Evolutionary conservation across 2,888 invertebrate species (phyloP).

Genomic region (Prionchulus punctatus): DNA sequence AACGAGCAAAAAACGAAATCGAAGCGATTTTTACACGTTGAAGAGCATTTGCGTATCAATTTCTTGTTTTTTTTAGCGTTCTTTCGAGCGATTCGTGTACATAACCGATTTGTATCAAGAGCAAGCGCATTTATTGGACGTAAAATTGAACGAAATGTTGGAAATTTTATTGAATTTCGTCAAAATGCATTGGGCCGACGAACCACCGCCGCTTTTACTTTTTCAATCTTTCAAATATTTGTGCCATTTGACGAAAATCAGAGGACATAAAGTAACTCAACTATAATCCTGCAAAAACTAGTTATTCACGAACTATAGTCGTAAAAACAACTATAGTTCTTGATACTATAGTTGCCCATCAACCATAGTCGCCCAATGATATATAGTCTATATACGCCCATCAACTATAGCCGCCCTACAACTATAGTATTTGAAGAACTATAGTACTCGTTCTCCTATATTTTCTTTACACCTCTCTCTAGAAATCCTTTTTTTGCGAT

Average conservation of each 20-base stretch:
- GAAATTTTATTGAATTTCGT: constrained; percentile 16
- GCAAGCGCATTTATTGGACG: constrained; percentile 23
- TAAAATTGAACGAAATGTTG: constrained; percentile 18
- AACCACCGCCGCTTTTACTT: not conserved
- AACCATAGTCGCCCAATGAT: too few relatives aligned
- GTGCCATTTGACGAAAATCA: constrained; percentile 15
- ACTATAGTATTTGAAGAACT: too few relatives aligned
- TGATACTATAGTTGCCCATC: too few relatives aligned
- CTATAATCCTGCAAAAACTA: not conserved
- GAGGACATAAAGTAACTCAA: constrained; percentile 16
- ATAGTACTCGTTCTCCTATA: too few relatives aligned
- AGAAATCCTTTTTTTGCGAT: too few relatives aligned
- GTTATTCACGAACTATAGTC: too few relatives aligned
- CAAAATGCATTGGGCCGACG: not conserved
- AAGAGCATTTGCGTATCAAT: not conserved
- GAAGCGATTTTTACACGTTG: not conserved
- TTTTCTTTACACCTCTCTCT: too few relatives aligned
- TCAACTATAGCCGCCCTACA: too few relatives aligned
- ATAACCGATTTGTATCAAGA: constrained; percentile 19
- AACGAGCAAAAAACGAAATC: too few relatives aligned
- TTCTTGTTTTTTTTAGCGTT: constrained; percentile 9
- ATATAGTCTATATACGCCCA: too few relatives aligned
- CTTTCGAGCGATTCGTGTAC: constrained; percentile 15
- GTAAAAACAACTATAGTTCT: too few relatives aligned
- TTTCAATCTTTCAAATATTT: constrained; percentile 14